phyloP scores from a whole-genome alignment of 2,113 vertebrate genomes.

The Petaurus breviceps region DNA sequence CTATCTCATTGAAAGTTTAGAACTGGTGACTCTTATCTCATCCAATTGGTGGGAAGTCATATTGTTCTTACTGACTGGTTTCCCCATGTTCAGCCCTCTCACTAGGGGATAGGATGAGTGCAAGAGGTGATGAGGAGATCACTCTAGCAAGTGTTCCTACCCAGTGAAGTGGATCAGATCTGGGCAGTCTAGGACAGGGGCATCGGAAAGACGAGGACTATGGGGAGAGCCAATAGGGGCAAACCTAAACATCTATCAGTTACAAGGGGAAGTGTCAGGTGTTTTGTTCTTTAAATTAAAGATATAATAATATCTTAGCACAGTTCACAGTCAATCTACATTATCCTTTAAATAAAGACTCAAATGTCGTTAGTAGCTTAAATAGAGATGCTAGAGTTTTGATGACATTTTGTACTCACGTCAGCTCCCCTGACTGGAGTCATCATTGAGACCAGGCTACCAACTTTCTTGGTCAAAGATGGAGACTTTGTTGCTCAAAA shows the following conservation, averaged over 20 bases:
- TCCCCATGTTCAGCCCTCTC: too few species aligned
- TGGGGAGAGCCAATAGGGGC: not conserved
- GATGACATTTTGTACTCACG: constrained; percentile 67
- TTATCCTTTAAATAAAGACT: constrained; percentile 67
- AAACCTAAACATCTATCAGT: too few species aligned
- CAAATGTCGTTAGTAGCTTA: constrained; percentile 63
- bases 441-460: constrained; percentile 56
- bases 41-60: not conserved
- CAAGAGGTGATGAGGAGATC: too few species aligned
- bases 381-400: constrained; percentile 74
- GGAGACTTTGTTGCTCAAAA: constrained; percentile 73
- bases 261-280: not conserved
- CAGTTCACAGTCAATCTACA: constrained; percentile 30
- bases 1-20: not conserved
- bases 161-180: too few species aligned
- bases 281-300: constrained; percentile 64
- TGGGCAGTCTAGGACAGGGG: too few species aligned
- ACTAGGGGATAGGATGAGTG: too few species aligned
- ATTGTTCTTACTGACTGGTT: not conserved
- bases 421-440: constrained; percentile 67
- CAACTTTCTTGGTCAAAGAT: constrained; percentile 67
- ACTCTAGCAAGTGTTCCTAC: too few species aligned
- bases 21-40: not conserved
- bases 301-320: constrained; percentile 60
- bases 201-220: not conserved